A percentile compares a stretch with the other conserved stretches of the same genome.
These are phyloP conservation scores for Tapirus terrestris DNA, from an alignment of 2,113 vertebrate species.

Conservation along the genomic window DNA sequence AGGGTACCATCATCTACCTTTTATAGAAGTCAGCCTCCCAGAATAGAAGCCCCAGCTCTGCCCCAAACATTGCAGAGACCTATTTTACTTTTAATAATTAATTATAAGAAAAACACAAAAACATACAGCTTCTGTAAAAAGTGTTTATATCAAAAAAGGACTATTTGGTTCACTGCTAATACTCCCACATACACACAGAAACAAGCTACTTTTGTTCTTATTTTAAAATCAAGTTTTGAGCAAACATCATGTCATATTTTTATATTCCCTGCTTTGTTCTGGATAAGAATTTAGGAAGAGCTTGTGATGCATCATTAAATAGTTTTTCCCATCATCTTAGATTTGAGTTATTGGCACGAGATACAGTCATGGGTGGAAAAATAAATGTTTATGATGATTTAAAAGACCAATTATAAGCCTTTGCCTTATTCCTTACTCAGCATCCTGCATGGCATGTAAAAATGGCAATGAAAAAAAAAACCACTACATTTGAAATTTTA, in stretches of 20 bases:
- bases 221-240: conserved; percentile 56
- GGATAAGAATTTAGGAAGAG: conserved; percentile 56
- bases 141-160: neutral
- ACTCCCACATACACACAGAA: neutral
- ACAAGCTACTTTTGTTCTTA: conserved; percentile 13
- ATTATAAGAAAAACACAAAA: neutral
- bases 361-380: conserved; percentile 60
- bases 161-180: neutral
- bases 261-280: conserved; percentile 16
- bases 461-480: conserved; percentile 65
- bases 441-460: conserved; percentile 60
- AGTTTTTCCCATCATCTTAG: conserved; percentile 60
- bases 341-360: conserved; percentile 74
- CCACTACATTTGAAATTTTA: conserved; percentile 68
- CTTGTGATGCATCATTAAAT: conserved; percentile 69
- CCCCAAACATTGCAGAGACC: neutral
- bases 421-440: conserved; percentile 78
- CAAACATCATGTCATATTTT: neutral
- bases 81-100: neutral
- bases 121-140: neutral
- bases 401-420: conserved; percentile 80
- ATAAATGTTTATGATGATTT: conserved; percentile 82
- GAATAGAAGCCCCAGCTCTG: neutral
- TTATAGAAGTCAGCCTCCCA: neutral
- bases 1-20: neutral